These are phyloP conservation scores for Gila robusta DNA, from an alignment of 2,797 vertebrate species.

Conservation along the genomic window DNA sequence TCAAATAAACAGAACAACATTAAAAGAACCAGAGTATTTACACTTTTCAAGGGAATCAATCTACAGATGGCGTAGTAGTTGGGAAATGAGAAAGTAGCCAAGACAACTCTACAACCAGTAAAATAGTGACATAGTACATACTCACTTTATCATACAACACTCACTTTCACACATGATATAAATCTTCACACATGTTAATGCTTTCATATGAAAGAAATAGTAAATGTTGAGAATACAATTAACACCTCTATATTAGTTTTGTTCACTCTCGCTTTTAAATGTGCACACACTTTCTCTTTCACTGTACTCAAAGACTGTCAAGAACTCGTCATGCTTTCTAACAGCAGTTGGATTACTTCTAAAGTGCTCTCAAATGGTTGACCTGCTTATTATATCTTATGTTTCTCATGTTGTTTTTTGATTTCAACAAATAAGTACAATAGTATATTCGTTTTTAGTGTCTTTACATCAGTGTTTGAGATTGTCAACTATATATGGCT, in stretches of 20 bases:
- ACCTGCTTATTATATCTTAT: background rate
- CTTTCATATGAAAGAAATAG: slow-evolving; percentile 8
- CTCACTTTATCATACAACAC: slow-evolving; percentile 1
- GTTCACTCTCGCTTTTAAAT: background rate
- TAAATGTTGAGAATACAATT: slow-evolving; percentile 25
- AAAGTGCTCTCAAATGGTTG: background rate
- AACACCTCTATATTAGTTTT: background rate
- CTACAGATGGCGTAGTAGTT: background rate
- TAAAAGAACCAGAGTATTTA: background rate
- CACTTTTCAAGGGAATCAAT: background rate
- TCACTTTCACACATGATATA: slow-evolving; percentile 30
- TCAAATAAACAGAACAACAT: slow-evolving; percentile 2
- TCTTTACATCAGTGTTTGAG: background rate
- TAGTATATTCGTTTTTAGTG: background rate
- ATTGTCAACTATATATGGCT: background rate
- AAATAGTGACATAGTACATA: background rate
- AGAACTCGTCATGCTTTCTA: background rate
- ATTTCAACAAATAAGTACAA: background rate
- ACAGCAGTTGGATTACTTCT: background rate
- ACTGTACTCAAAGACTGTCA: background rate
- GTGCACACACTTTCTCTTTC: slow-evolving; percentile 2
- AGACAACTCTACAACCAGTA: background rate
- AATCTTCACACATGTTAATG: slow-evolving; percentile 35
- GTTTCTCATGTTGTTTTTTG: background rate
- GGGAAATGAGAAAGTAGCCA: background rate